Evolutionary conservation across 2,888 invertebrate species (phyloP), one percentile per base, ranked within the genome.

Genomic region (Melanchra persicariae): DNA sequence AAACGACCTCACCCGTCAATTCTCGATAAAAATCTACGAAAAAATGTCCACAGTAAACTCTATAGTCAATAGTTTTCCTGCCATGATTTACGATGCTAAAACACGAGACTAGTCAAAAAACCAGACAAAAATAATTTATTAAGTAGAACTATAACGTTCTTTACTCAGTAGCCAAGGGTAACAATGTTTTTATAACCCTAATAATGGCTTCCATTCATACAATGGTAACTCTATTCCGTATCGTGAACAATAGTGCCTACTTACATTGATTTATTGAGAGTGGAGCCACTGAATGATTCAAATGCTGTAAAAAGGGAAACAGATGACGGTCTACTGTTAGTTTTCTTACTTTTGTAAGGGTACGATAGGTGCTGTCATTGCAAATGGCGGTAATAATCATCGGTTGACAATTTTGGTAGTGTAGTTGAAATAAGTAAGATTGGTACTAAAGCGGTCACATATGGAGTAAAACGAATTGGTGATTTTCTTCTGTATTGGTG

Each of bases 131-230:
- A 51, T 63, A 66, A 58, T 70, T n/a, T 52, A 70, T 47, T 51
- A 54, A 45, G 52, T 52, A 40, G 40, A 40, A 34, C 45, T 65
- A 47, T 68, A 54, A 67, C 52, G 45, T 40, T 45, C 49, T 75
- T 52, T 64, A 58, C 51, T 69, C 26, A 19, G 57, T 64, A 64
- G 67, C 51, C 45, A 62, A 52, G 62, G 63, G 58, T 75, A 70
- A 65, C 70, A 65, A 65, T 68, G 64, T 79, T 75, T 79, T 79
- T 79, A 79, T 75, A 59, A 61, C 70, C 70, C 80, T 80, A 75
- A 76, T 79, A 80, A 79, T 79, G 79, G 61, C 64, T 47, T 34
- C 65, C 61, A 71, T 79, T 80, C 76, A 70, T 65, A 64, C 54
- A 79, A 75, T 71, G 58, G 67, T 68, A 75, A 79, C 70, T 75